phyloP scores from a whole-genome alignment of 2,113 vertebrate genomes.

The Scomber colias region DNA sequence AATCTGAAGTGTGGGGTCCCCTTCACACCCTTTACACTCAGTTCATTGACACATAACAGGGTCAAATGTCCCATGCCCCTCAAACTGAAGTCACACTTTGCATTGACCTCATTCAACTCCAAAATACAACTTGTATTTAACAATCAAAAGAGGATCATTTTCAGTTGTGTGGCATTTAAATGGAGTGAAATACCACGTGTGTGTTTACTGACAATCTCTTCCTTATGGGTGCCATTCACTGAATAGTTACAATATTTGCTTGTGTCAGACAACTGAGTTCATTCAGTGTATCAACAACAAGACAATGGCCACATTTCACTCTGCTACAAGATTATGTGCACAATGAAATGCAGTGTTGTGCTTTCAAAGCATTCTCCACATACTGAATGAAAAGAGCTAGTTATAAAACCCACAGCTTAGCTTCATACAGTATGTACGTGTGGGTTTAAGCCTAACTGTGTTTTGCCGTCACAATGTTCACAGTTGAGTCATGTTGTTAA shows the following conservation, averaged over 20 bases:
- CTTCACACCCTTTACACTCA: slow-evolving; percentile 30
- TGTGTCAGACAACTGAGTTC: slow-evolving; percentile 81
- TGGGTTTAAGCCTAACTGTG: slow-evolving; percentile 59
- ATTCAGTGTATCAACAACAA: slow-evolving; percentile 79
- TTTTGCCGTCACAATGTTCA: slow-evolving; percentile 62
- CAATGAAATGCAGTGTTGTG: slow-evolving; percentile 76
- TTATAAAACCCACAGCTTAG: slow-evolving; percentile 72
- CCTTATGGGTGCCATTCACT: slow-evolving; percentile 74
- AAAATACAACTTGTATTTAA: slow-evolving; percentile 41
- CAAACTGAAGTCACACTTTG: slow-evolving; percentile 40
- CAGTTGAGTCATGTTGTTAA: slow-evolving; percentile 63
- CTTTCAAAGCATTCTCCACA: slow-evolving; percentile 75
- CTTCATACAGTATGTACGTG: slow-evolving; percentile 61
- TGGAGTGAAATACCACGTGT: slow-evolving; percentile 22
- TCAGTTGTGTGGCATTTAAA: slow-evolving; percentile 26
- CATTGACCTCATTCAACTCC: slow-evolving; percentile 50
- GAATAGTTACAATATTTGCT: slow-evolving; percentile 83
- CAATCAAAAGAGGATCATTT: slow-evolving; percentile 9
- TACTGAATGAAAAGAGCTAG: slow-evolving; percentile 71
- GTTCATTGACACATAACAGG: slow-evolving; percentile 55
- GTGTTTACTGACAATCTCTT: slow-evolving; percentile 57
- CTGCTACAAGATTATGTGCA: slow-evolving; percentile 75
- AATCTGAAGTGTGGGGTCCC: slow-evolving; percentile 27
- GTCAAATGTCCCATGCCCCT: slow-evolving; percentile 63
- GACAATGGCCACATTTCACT: slow-evolving; percentile 78